Evolutionary conservation across 2,888 invertebrate genomes (phyloP), one percentile per base, ranked within the genome.

Genomic region (Drosophila acutilabella): DNA sequence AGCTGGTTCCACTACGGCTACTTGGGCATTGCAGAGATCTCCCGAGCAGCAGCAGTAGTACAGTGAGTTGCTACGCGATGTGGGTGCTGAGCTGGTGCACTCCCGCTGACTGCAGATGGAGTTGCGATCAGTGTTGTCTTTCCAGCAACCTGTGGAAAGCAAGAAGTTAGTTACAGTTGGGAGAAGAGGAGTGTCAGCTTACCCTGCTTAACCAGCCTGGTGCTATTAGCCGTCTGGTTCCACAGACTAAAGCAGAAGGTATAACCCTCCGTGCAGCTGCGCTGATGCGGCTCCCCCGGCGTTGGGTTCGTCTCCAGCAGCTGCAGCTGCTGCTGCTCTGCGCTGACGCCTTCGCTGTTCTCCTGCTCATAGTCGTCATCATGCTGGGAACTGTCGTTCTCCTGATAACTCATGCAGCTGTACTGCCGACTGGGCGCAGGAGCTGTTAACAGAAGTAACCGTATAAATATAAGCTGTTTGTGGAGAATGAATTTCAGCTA

Each of bases 11-110:
- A 91, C 91, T 2, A 91, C 84, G 2, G 91, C 71, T 42, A 92
- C 88, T 56, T 92, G 89, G 13, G 93, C 93, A 92, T 98, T 98
- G 92, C 98, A 98, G 89, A 94, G 93, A 80, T 95, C 94, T 2
- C 95, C 95, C 5, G 94, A 94, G 89, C 98, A 98, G 91, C 98
- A 98, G 88, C 98, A 92, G 95, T 97, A 92, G 94, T 96, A 67
- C 94, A 95, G 79, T 93, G 94, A 79, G 57, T 75, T 87, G 26
- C 83, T 89, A 8, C 88, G 88, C 0, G 90, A 80, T 2, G 90
- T 92, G 87, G 94, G 92, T 87, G 94, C 91, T 79, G 94, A 93
- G 77, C 95, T 90, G 88, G 95, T 92, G 81, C 96, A 96, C 71
- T 94, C 92, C 0, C 92, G 81, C 62, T 92, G 92, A 52, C 93